These are phyloP conservation scores for Ladona fulva DNA, from an alignment of 1,140 invertebrate genomes.

Conservation along the genomic window DNA sequence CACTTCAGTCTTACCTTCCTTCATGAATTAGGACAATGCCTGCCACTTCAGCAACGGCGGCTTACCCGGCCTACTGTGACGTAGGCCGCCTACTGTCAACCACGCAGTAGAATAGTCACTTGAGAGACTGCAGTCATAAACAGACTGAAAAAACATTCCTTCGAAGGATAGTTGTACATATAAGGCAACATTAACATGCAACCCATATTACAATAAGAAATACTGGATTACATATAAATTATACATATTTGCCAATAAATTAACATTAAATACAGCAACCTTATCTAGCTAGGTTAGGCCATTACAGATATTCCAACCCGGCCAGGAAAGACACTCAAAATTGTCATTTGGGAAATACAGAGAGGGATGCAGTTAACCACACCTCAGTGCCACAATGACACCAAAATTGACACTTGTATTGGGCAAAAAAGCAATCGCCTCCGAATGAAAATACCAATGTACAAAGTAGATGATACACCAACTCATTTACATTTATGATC, in stretches of 20 bases:
- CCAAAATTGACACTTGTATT: not conserved
- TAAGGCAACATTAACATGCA: no score
- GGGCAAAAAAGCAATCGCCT: no score
- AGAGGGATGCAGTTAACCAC: not conserved
- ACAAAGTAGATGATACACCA: no score
- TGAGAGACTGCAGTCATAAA: not conserved
- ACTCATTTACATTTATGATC: no score
- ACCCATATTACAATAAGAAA: no score
- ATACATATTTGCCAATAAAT: not conserved
- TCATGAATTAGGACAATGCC: conserved; percentile 15
- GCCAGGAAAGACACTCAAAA: not conserved
- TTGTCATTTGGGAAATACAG: not conserved
- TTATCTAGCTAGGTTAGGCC: not conserved
- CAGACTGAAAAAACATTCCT: not conserved
- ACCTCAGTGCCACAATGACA: not conserved
- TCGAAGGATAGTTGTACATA: not conserved
- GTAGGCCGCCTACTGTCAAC: conserved; percentile 2
- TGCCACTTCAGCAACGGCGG: conserved; percentile 15
- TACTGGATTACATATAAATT: not conserved
- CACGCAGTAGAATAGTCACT: no score
- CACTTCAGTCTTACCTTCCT: conserved; percentile 13
- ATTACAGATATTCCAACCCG: not conserved
- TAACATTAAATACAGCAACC: not conserved
- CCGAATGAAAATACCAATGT: no score
- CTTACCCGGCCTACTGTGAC: conserved; percentile 20